phyloP scores from a whole-genome alignment of 1,140 invertebrate species.

The Lutraria rhynchaena region DNA sequence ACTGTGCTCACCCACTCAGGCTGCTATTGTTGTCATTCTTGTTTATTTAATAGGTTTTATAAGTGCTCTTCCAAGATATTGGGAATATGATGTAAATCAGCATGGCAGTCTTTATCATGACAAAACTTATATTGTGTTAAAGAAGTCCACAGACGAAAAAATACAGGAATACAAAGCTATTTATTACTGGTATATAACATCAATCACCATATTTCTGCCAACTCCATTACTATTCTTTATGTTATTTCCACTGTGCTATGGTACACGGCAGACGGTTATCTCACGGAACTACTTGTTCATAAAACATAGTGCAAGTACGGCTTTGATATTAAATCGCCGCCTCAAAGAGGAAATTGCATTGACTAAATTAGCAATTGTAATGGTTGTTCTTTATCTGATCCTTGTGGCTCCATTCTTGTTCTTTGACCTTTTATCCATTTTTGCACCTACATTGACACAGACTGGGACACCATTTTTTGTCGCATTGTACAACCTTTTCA shows the following conservation, averaged over 20 bases:
- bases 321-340: constrained; percentile 70
- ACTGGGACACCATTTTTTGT: constrained; percentile 67
- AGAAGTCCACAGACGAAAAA: constrained; percentile 66
- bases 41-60: constrained; percentile 76
- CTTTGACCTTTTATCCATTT: constrained; percentile 67
- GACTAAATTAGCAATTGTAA: constrained; percentile 71
- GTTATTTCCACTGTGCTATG: constrained; percentile 64
- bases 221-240: constrained; percentile 71
- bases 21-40: constrained; percentile 72
- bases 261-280: constrained; percentile 63
- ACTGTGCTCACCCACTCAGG: constrained; percentile 73
- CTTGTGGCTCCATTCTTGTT: constrained; percentile 71
- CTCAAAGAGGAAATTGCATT: constrained; percentile 74
- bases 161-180: constrained; percentile 75
- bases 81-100: constrained; percentile 72
- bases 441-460: constrained; percentile 63
- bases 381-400: constrained; percentile 74
- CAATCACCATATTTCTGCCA: constrained; percentile 76
- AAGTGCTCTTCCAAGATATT: constrained; percentile 78
- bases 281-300: constrained; percentile 67
- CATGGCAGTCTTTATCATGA: constrained; percentile 43
- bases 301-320: constrained; percentile 70
- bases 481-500: constrained; percentile 74
- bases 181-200: constrained; percentile 80
- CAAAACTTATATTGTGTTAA: constrained; percentile 54